Conservation (phyloP, 2,797 vertebrate species). For the Lepus townsendii region DNA sequence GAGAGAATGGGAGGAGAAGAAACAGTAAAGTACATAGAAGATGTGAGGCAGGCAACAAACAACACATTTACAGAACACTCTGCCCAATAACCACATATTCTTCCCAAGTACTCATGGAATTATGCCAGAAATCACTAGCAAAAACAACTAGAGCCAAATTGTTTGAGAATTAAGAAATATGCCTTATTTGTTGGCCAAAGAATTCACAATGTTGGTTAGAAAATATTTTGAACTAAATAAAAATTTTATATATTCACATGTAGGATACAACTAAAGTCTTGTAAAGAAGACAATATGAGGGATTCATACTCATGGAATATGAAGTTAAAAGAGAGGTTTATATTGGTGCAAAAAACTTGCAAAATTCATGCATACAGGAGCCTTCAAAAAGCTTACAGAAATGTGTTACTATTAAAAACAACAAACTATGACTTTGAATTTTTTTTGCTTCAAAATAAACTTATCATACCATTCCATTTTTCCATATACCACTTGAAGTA, state of each 20-base stretch:
- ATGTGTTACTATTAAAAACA: too few relatives aligned
- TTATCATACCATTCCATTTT: too few relatives aligned
- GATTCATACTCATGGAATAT: too few relatives aligned
- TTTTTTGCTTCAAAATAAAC: too few relatives aligned
- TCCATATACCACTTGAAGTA: too few relatives aligned
- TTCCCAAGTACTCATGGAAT: conserved; percentile 28
- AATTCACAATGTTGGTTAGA: not conserved
- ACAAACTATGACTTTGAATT: too few relatives aligned
- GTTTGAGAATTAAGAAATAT: conserved; percentile 40
- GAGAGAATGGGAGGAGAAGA: not conserved
- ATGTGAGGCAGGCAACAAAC: not conserved
- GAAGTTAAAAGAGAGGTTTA: too few relatives aligned
- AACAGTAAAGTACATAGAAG: not conserved
- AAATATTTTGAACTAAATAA: conserved; percentile 39
- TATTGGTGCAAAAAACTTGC: too few relatives aligned
- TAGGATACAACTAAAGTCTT: not conserved
- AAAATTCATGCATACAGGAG: too few relatives aligned
- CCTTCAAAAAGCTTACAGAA: too few relatives aligned
- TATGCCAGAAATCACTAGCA: conserved; percentile 14
- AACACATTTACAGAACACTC: not conserved
- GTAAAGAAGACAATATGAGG: not conserved
- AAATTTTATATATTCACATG: not conserved
- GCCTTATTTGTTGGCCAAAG: not conserved
- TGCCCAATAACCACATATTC: not conserved
- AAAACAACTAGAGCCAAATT: conserved; percentile 31